Evolutionary conservation across 2,797 vertebrate genomes (phyloP).

Genomic region (Cossypha niveicapilla): DNA sequence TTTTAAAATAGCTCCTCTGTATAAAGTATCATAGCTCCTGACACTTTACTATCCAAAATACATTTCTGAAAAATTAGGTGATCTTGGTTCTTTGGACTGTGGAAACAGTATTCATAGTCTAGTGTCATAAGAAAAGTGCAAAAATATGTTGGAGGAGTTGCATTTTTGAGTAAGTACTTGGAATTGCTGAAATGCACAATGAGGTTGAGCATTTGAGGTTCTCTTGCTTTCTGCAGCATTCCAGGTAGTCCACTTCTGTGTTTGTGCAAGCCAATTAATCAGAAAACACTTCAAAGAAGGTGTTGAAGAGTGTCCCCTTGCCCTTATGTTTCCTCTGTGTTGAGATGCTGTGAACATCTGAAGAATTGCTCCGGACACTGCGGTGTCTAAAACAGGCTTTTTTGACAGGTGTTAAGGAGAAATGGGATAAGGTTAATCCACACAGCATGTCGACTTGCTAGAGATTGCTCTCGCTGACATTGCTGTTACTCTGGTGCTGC

Average conservation of each 20-base stretch:
- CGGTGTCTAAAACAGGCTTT: conserved; percentile 73
- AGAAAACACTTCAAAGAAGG: neutral
- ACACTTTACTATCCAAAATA: neutral
- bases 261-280: neutral
- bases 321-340: neutral
- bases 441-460: conserved; percentile 43
- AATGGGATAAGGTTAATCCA: conserved; percentile 71
- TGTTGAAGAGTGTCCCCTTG: neutral
- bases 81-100: neutral
- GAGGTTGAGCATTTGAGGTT: neutral
- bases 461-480: conserved; percentile 37
- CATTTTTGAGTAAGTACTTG: neutral
- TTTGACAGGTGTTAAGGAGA: conserved; percentile 71
- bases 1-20: neutral
- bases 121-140: neutral
- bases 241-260: neutral
- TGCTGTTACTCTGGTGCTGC: neutral
- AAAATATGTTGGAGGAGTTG: neutral
- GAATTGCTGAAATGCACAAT: neutral
- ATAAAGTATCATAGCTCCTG: neutral
- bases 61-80: neutral
- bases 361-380: conserved; percentile 40
- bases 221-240: neutral
- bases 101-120: neutral
- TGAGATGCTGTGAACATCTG: conserved; percentile 50